Evolutionary conservation across 2,113 vertebrate species (phyloP), one percentile per base, ranked within the genome.

Genomic region (Caloenas nicobarica): DNA sequence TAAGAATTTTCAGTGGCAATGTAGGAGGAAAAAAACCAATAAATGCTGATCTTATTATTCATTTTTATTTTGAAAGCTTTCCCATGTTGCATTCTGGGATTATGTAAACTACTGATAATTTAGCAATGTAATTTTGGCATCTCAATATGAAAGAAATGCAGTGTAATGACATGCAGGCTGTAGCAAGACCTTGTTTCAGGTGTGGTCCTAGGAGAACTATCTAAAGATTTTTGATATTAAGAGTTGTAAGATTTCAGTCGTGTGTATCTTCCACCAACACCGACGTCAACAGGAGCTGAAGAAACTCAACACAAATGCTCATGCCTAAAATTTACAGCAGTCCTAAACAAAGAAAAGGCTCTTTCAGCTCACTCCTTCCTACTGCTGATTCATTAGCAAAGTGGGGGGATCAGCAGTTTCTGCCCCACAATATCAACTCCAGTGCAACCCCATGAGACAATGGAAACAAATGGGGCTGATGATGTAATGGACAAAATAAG

Each of bases 1-100:
- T 95, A 96, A 94, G 95, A 95, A 95, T 97, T 98, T 97, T 97
- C 96, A 97, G 93, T 95, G 94, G 92, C 53, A 25, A 97, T 86
- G 44, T 33, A 92, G 81, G 86, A 94, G 57, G 81, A 93, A 96
- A 97, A 28, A 97, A 96, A 94, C 26, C 88, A 97, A 97, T 97
- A 96, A 98, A 94, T 95, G 94, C 61, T 96, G 91, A 96, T 97
- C 95, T 97, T 97, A 95, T 95, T 97, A 88, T 78, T 90, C 76
- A 95, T 95, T 93, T 95, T 94, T 97, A 92, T 95, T 96, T 95
- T 96, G 92, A 97, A 97, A 95, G 80, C 90, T 65, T 81, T 96
- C 86, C 72, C 36, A 85, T 81, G 93, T 86, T 97, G 72, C 86
- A 91, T 94, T 90, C 91, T 97, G 85, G 79, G 71, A 97, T 97